phyloP scores from a whole-genome alignment of 53 echinoderm and acorn worm species.

The Zoroaster sp. region DNA sequence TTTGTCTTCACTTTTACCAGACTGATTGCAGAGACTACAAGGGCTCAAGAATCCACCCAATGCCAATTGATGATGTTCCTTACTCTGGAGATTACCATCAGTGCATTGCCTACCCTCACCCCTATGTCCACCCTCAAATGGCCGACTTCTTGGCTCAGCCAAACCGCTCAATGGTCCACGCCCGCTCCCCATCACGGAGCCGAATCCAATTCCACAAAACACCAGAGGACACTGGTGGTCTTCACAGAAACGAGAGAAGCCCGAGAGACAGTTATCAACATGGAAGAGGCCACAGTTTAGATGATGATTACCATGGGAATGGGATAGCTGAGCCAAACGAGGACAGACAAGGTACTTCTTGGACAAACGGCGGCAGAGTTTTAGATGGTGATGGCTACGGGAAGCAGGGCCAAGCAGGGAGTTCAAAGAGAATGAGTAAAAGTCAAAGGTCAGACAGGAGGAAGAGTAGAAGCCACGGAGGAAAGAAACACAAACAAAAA shows the following conservation, averaged over 20 bases:
- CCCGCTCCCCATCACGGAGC: not conserved
- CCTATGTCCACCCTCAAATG: not conserved
- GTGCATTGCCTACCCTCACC: not conserved
- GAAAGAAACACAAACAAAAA: slow-evolving; percentile 35
- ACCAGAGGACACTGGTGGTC: not conserved
- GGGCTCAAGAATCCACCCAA: slow-evolving; percentile 38
- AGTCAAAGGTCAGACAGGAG: not conserved
- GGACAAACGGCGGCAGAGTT: not conserved
- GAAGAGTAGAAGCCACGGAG: slow-evolving; percentile 26
- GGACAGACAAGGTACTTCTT: not conserved
- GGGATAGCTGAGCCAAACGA: not conserved
- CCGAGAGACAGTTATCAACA: not conserved
- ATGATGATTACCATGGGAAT: not conserved
- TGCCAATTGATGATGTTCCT: not conserved
- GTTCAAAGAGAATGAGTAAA: not conserved
- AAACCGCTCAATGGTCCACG: not conserved
- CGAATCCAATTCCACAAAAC: not conserved
- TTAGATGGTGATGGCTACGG: not conserved
- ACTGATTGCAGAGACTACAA: slow-evolving; percentile 7
- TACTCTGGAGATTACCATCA: not conserved
- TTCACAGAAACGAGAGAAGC: not conserved
- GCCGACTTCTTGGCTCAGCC: slow-evolving; percentile 27
- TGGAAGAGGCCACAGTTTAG: not conserved
- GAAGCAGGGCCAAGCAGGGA: not conserved
- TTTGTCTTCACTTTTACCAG: not conserved